Evolutionary conservation across 2,888 invertebrate genomes (phyloP), one percentile per base, ranked within the genome.

Genomic region (Chalcis sispes): DNA sequence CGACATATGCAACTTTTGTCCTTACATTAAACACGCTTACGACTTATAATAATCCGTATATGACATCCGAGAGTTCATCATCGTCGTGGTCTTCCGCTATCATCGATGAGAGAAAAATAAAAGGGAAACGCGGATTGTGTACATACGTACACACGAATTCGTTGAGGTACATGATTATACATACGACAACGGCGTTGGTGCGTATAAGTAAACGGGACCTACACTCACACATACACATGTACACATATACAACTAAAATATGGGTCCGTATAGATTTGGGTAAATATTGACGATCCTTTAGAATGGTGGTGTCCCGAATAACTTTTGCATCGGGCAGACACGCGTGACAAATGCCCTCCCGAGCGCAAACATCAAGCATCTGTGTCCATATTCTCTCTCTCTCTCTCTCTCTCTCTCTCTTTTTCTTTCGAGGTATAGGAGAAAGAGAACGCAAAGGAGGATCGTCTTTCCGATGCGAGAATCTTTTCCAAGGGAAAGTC

Each of bases 221-320:
- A 81, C 84, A 83, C 83, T 83, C 83, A 82, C 80, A 85, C 81
- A 85, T 84, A 86, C 61, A n/a, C n/a, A n/a, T n/a, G n/a, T n/a
- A n/a, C n/a, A n/a, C n/a, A n/a, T n/a, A n/a, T 36, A 36, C 4
- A 4, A 7, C 36, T 10, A 36, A 10, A 36, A 10, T 4, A 36
- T 36, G 36, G 85, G 46, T 85, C 76, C 25, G 3, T n/a, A n/a
- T n/a, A n/a, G n/a, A 32, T 20, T 13, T 18, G 85, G 85, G 88
- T 88, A 85, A 88, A 88, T 88, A 88, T 88, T 88, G 85, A 87
- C 86, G 83, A 76, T 86, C n/a, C n/a, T n/a, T n/a, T n/a, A n/a
- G n/a, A n/a, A n/a, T n/a, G n/a, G n/a, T n/a, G n/a, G n/a, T n/a
- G n/a, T 52, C 62, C 46, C 64, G 48, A 36, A 36, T 36, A 36